phyloP scores from a whole-genome alignment of 30 jellyfish, hydroid and myxozoan genomes.

The Phacellophora camtschatica region DNA sequence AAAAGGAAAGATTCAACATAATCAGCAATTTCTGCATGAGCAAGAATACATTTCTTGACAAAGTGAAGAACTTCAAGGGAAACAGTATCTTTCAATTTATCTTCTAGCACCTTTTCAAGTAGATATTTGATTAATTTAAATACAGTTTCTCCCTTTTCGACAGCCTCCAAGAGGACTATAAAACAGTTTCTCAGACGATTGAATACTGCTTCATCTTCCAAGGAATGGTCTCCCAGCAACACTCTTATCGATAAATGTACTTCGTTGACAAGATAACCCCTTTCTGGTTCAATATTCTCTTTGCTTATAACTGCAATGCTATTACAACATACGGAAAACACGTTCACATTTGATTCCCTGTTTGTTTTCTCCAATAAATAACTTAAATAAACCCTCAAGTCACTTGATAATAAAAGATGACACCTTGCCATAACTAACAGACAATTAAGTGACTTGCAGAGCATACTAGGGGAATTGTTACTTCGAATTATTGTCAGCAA shows the following conservation, averaged over 20 bases:
- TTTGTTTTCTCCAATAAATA: background rate
- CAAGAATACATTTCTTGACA: background rate
- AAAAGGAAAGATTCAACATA: too few species aligned
- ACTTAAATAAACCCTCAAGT: background rate
- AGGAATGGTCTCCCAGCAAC: background rate
- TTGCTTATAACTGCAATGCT: conserved; percentile 22
- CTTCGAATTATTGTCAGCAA: conserved; percentile 20
- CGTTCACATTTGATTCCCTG: background rate
- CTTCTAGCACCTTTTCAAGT: background rate
- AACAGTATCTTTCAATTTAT: background rate
- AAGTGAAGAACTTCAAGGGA: conserved; percentile 8
- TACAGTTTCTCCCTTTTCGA: too few species aligned
- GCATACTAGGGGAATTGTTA: background rate
- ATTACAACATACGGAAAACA: background rate
- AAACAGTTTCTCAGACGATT: background rate
- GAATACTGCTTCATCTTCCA: background rate
- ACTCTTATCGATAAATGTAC: background rate
- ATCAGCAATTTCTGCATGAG: background rate
- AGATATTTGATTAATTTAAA: too few species aligned
- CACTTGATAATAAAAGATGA: background rate
- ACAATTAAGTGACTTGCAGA: background rate
- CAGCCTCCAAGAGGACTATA: conserved; percentile 21
- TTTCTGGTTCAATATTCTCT: conserved; percentile 2
- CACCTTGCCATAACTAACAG: conserved; percentile 7
- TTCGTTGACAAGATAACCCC: background rate